Percentiles rank a stretch among this genome's conserved stretches.
These are phyloP conservation scores for Hedya salicella DNA, from an alignment of 2,888 invertebrate species.

Conservation along the genomic window DNA sequence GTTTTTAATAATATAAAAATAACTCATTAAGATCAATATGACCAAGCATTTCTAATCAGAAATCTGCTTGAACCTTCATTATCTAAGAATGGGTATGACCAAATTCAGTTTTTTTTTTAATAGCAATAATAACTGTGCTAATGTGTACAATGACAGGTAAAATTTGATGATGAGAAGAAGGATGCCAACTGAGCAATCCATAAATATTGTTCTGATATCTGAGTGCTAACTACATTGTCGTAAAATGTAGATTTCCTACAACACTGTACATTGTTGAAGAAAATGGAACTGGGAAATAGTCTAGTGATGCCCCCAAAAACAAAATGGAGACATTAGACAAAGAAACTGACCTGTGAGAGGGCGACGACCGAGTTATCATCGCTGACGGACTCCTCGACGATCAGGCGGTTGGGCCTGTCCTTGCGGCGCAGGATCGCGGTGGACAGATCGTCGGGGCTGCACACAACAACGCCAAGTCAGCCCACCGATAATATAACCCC, in stretches of 20 bases:
- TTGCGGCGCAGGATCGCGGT: slow-evolving; percentile 99
- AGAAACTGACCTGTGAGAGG: slow-evolving; percentile 92
- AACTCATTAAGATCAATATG: neutral
- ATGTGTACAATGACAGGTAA: slow-evolving; percentile 23
- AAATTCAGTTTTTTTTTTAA: neutral
- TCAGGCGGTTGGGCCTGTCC: slow-evolving; percentile 98
- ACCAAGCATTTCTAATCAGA: neutral
- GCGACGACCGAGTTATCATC: slow-evolving; percentile 99
- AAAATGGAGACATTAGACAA: slow-evolving; percentile 43
- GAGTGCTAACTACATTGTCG: too few relatives aligned
- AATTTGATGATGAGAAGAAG: neutral
- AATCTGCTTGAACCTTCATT: neutral
- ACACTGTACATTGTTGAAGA: too few relatives aligned
- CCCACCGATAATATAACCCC: slow-evolving; percentile 45
- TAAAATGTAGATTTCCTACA: too few relatives aligned
- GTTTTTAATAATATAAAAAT: neutral
- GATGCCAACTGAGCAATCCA: neutral
- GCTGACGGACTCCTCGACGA: slow-evolving; percentile 99
- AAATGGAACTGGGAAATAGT: too few relatives aligned
- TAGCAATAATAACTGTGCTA: slow-evolving; percentile 6
- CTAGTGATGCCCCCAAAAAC: slow-evolving; percentile 45
- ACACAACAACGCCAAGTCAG: slow-evolving; percentile 56
- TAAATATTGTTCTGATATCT: too few relatives aligned
- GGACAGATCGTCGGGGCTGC: slow-evolving; percentile 94
- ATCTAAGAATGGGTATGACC: neutral